Evolutionary conservation across 2,888 invertebrate genomes (phyloP).

Genomic region (Minunthozetes semirufus): DNA sequence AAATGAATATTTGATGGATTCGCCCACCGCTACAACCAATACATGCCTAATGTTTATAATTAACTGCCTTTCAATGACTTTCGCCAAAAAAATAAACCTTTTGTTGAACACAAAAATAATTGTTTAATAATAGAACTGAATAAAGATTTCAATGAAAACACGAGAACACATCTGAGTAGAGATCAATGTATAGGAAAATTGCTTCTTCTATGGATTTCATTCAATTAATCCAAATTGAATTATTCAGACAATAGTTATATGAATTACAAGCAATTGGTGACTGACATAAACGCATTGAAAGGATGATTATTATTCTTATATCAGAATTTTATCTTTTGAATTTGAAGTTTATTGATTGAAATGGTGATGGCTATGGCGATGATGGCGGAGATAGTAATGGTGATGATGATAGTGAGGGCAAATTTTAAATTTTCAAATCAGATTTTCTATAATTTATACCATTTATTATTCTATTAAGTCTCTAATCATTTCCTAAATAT

Average conservation of each 20-base stretch:
- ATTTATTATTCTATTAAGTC: neutral
- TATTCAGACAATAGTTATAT: neutral
- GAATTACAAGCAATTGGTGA: neutral
- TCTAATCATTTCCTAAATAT: slow-evolving; percentile 10
- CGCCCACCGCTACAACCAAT: slow-evolving; percentile 20
- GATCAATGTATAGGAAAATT: neutral
- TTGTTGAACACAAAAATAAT: neutral
- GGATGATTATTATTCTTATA: neutral
- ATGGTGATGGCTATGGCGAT: no score
- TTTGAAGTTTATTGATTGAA: no score
- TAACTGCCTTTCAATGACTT: slow-evolving; percentile 18
- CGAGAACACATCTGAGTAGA: neutral
- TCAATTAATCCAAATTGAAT: neutral
- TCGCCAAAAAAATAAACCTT: slow-evolving; percentile 1
- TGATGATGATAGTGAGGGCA: no score
- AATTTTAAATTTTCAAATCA: neutral
- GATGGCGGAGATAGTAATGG: no score
- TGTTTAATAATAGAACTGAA: neutral
- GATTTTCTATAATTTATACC: neutral
- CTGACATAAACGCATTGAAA: neutral
- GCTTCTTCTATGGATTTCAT: neutral
- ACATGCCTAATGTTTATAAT: slow-evolving; percentile 5
- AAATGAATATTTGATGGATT: slow-evolving; percentile 23
- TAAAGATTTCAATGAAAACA: neutral
- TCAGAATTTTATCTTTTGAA: neutral